Percentiles rank a stretch among this genome's conserved stretches.
phyloP scores from a whole-genome alignment of 64 coral and sea anemone genomes.

The Orbicella faveolata region DNA sequence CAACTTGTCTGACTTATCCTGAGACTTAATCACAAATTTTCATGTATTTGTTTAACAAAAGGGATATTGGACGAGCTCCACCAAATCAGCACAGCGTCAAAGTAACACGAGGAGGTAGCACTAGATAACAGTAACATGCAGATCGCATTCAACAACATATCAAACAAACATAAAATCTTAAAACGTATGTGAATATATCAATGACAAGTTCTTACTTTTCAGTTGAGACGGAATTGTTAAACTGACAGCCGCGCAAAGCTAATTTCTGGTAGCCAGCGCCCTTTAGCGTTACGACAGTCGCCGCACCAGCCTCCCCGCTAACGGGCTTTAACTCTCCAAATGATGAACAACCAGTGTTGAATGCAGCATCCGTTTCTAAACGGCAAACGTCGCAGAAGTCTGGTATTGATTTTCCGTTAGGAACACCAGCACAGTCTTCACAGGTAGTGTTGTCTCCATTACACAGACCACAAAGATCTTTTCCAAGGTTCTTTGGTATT shows the following conservation, averaged over 20 bases:
- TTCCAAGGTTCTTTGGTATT: conserved; percentile 5
- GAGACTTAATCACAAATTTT: too few relatives aligned
- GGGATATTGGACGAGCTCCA: too few relatives aligned
- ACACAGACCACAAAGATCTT: conserved; percentile 68
- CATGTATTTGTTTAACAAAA: too few relatives aligned
- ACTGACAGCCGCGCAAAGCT: conserved; percentile 24
- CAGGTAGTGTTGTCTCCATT: conserved; percentile 51
- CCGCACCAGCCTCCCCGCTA: conserved; percentile 20
- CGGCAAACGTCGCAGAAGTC: conserved; percentile 67
- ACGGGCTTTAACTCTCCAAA: conserved; percentile 23
- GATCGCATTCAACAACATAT: not conserved
- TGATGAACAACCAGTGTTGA: conserved; percentile 41
- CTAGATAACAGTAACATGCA: too few relatives aligned
- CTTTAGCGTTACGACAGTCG: conserved; percentile 17
- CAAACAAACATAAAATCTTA: not conserved
- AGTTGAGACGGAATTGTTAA: conserved; percentile 12
- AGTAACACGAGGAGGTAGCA: too few relatives aligned
- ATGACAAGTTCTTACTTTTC: not conserved
- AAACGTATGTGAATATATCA: not conserved
- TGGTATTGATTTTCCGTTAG: conserved; percentile 44
- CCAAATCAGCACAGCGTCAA: too few relatives aligned
- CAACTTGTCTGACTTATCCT: too few relatives aligned
- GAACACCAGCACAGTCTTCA: conserved; percentile 53
- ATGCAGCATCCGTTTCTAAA: not conserved
- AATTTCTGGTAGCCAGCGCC: conserved; percentile 48